Base-by-base conservation (phyloP, 2,888 invertebrate genomes). In the Tortricodes alternella region DNA sequence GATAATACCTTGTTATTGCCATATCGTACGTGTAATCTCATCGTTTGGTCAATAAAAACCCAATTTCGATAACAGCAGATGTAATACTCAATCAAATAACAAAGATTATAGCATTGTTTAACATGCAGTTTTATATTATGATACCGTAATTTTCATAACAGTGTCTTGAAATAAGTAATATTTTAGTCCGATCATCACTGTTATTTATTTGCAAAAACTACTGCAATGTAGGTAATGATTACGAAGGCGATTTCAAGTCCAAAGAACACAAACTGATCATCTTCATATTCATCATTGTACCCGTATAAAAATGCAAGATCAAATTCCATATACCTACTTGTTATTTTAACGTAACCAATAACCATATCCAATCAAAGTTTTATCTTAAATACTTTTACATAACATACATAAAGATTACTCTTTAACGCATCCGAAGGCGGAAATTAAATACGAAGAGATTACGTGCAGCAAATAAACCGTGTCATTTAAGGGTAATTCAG, bases 391-490 rank as follows among this genome's bases (percentile, higher is more conserved):
- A 29, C n/a, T 21, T 23, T n/a, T n/a, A n/a, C n/a, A n/a, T n/a
- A n/a, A n/a, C n/a, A n/a, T 49, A 46, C 37, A n/a, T 53, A 41
- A n/a, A n/a, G n/a, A 55, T 24, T 16, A 15, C n/a, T 9, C n/a
- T 34, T 50, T 13, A 46, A 38, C 48, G 55, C 55, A 55, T 55
- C 53, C 46, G 8, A 46, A 34, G 46, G 35, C 55, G 55, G 55
- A 55, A 44, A 18, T 43, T 32, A 11, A 15, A 13, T 11, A n/a
- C n/a, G 15, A 29, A 34, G 9, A 56, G 21, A 49, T 44, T 41
- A 27, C 37, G 27, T 29, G 37, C 21, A 16, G 13, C 37, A 6
- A 35, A 43, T 23, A 43, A 37, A 44, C 32, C 2, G 16, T 3
- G 39, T 43, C 43, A 27, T 44, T 49, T 15, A 44, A 44, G 49